These are phyloP conservation scores for Carposina sasakii DNA, from an alignment of 1,140 invertebrate genomes.

Conservation along the genomic window DNA sequence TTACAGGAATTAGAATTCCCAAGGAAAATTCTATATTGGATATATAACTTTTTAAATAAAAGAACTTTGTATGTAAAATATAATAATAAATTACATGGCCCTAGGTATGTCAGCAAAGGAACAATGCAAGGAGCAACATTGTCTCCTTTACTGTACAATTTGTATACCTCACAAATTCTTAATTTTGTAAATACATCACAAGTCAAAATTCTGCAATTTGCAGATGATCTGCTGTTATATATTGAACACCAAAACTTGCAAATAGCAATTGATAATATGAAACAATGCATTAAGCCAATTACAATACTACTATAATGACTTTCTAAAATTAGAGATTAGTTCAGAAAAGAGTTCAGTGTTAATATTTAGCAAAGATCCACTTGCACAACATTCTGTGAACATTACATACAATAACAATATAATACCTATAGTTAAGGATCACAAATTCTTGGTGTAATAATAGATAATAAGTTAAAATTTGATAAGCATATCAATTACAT, in stretches of 20 bases:
- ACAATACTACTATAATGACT: conserved; percentile 11
- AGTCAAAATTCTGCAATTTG: conserved; percentile 26
- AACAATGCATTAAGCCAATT: conserved; percentile 16
- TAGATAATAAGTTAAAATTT: conserved; percentile 15
- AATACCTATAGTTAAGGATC: not conserved
- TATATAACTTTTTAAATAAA: too few relatives aligned
- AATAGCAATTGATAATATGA: conserved; percentile 16
- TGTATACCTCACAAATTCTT: conserved; percentile 20
- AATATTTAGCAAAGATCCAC: not conserved
- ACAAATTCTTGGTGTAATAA: conserved; percentile 12
- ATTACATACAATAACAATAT: not conserved
- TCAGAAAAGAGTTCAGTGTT: not conserved
- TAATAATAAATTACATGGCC: conserved; percentile 29
- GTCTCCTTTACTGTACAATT: conserved; percentile 27
- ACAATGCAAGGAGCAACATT: conserved; percentile 30
- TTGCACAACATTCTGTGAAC: not conserved
- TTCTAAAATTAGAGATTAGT: conserved; percentile 13
- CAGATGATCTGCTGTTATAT: conserved; percentile 24
- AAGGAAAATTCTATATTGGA: too few relatives aligned
- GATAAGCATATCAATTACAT: conserved; percentile 5
- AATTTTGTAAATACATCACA: conserved; percentile 17
- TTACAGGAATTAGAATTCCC: too few relatives aligned
- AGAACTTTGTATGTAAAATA: conserved; percentile 24
- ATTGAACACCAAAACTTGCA: conserved; percentile 16
- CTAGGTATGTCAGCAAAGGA: conserved; percentile 18